A percentile compares a stretch with the other conserved stretches of the same genome.
phyloP scores from a whole-genome alignment of 2,113 vertebrate species.

The Romanogobio albipinnatus region DNA sequence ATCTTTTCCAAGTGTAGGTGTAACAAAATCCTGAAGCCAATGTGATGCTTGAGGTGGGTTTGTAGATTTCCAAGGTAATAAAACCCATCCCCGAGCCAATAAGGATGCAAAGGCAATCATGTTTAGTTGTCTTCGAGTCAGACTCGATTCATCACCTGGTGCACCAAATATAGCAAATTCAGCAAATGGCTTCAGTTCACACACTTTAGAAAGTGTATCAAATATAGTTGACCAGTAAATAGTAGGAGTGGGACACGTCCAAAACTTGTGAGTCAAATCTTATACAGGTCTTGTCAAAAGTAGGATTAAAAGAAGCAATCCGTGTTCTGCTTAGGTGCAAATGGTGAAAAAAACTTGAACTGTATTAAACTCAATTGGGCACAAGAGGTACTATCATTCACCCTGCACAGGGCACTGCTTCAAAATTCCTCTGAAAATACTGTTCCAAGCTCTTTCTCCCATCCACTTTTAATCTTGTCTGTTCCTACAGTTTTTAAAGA shows the following conservation, averaged over 20 bases:
- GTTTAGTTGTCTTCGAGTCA: background rate
- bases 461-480: background rate
- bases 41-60: no score
- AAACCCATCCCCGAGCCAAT: no score
- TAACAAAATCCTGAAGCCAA: no score
- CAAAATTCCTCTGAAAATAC: background rate
- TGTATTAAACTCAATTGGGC: constrained; percentile 35
- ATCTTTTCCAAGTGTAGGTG: no score
- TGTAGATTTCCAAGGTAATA: no score
- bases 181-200: background rate
- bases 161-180: background rate
- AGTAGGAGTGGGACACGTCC: background rate
- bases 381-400: constrained; percentile 37
- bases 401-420: background rate
- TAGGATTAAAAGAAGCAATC: background rate
- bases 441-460: background rate
- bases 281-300: constrained; percentile 9
- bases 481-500: background rate
- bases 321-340: background rate
- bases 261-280: constrained; percentile 25
- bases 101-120: background rate
- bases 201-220: no score
- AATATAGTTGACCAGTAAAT: no score
- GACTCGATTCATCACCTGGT: background rate
- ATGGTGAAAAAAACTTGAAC: constrained; percentile 37